Base-by-base conservation (phyloP, 1,140 invertebrate species). In the Drosophila bocki region DNA sequence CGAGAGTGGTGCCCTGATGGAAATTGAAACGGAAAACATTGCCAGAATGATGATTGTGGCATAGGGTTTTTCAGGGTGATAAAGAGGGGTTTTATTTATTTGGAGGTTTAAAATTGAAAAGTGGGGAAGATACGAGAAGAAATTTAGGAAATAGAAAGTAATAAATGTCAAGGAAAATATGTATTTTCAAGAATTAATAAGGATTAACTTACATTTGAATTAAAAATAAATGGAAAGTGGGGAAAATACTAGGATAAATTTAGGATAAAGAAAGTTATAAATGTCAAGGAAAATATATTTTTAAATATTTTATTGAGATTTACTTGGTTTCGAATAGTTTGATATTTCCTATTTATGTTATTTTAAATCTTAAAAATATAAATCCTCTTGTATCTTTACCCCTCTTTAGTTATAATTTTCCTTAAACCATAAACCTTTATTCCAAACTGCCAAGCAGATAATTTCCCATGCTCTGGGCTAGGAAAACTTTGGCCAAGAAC, bases 21-120 rank as follows among this genome's bases (percentile, higher is more conserved):
- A 75, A 75, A 54, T 53, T 54, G 50, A 74, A 75, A 41, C 12
- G 37, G 39, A 35, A 48, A 48, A 48, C 47, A 48, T 29, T 0
- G n/a, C 7, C 17, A 37, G 19, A 1, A 48, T 35, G 33, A n/a
- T 54, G 35, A 22, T 39, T 22, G 19, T 26, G 19, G 35, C 13
- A 39, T 56, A 56, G 8, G 51, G 26, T 29, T 56, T 56, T 56
- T 39, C 0, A 15, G 45, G 33, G 19, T 12, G 3, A 56, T 56
- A 56, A n/a, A n/a, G 12, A 7, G 8, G 7, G 7, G 35, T 5
- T n/a, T 6, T 26, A 15, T 39, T 7, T 22, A 39, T 56, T 37
- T 39, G 7, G 2, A 6, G 8, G 8, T 26, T 26, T 56, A 56
- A 56, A 32, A 51, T 32, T 51, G 26, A 12, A 50, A 50, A 48